Evolutionary conservation across 1,140 invertebrate genomes (phyloP), one percentile per base, ranked within the genome.

Genomic region (Cotesia vestalis): DNA sequence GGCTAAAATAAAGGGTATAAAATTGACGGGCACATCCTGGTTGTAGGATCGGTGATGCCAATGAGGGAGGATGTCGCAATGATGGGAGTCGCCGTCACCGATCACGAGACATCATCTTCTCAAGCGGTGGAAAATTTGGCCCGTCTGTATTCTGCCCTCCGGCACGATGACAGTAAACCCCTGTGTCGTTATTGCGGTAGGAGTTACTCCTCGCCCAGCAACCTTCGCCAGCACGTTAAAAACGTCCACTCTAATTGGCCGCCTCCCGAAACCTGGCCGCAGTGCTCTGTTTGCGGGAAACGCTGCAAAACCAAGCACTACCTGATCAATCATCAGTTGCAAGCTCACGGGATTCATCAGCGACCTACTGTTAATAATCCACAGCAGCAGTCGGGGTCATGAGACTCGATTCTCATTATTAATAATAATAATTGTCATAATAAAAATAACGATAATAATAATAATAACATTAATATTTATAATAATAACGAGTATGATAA

Each of bases 251-350:
- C 90, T 77, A 89, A 90, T 84, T 85, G 85, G 83, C 91, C 91
- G 73, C 88, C 91, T 69, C 89, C 90, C 78, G 90, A 92, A 80
- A 90, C 91, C 79, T 92, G 91, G 90, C 90, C 90, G 75, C 89
- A 89, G 77, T 93, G 92, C 85, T 89, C 90, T 84, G 88, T 92
- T 76, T 92, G 92, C 85, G 91, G 91, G 76, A 92, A 92, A 85
- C 90, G 90, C 73, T 92, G 91, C 88, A 92, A 92, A 87, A 93
- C 91, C 76, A 92, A 92, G 84, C 91, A 93, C 83, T 92, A 92
- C 81, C 88, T 92, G 80, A 92, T 92, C 86, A 93, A 92, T 85
- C 92, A 93, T 83, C 91, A 92, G 82, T 89, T 92, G 51, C 91
- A 92, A 85, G 91, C 91, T 36, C 92, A 92, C 84, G 91, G 91